Base-by-base conservation (phyloP, 2,113 vertebrate species). In the Brienomyrus brachyistius region DNA sequence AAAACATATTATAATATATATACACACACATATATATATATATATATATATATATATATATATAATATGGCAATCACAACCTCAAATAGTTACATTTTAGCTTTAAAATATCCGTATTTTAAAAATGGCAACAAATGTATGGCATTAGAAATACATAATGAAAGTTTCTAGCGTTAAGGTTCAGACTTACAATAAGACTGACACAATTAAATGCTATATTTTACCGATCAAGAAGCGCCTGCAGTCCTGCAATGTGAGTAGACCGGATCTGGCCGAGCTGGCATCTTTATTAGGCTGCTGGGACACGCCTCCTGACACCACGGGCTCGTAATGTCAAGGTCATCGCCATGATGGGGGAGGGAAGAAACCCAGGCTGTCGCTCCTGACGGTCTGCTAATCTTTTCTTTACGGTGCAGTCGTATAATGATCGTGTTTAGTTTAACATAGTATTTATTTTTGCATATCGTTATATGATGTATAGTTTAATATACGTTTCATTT, bases 181-280 rank as follows among this genome's bases (percentile, higher is more conserved):
- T 70, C 11, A 70, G 10, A 0, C 62, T 70, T 70, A 31, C n/a
- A 43, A 31, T 0, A 43, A 43, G 13, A 80, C 15, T 13, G 15
- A 6, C 31, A 1, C 5, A 6, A 19, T 3, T 15, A 35, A 80
- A 15, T 40, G 35, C 35, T 1, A 6, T 1, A 43, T 19, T 19
- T 96, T 96, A 96, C 96, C 95, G 95, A 95, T 92, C 93, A 94
- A 94, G 94, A 94, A 93, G 92, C 4, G 88, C 90, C 83, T 94
- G 92, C 88, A 92, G 88, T 59, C 52, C 17, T 59, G 92, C 91
- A 91, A 93, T 95, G 94, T 93, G 95, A 96, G 95, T 95, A 86
- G 90, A 88, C 89, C 40, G 91, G 92, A 11, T 52, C 40, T 62
- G 31, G 89, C 50, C 88, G 52, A 54, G 90, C 87, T 1, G 40